Conservation (phyloP, 1,140 invertebrate species). For the Cepaea nemoralis region DNA sequence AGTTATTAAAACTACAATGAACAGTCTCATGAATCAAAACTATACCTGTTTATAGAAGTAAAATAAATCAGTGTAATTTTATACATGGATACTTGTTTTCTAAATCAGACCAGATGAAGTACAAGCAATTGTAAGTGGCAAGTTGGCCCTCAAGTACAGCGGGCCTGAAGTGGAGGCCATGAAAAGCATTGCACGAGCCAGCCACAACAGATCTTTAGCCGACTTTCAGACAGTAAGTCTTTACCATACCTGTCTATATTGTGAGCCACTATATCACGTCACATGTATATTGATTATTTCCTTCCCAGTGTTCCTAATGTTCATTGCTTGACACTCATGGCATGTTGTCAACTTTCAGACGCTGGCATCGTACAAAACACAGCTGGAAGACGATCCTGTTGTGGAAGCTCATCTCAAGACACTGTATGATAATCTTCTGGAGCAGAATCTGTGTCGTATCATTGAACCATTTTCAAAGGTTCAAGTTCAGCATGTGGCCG, state of each 20-base stretch:
- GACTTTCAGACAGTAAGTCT: constrained; percentile 84
- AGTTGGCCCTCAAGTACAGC: constrained; percentile 95
- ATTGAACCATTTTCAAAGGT: constrained; percentile 99
- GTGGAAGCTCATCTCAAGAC: constrained; percentile 95
- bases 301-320: too few species aligned
- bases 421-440: constrained; percentile 97
- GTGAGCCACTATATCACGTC: too few species aligned
- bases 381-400: constrained; percentile 96
- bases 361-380: constrained; percentile 86
- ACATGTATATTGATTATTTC: too few species aligned
- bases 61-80: too few species aligned
- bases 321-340: too few species aligned
- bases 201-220: constrained; percentile 94
- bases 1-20: too few species aligned
- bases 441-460: constrained; percentile 98
- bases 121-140: constrained; percentile 93
- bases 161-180: constrained; percentile 97
- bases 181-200: constrained; percentile 95
- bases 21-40: too few species aligned
- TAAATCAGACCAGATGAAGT: constrained; percentile 89
- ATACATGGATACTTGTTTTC: too few species aligned
- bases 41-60: too few species aligned
- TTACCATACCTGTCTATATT: too few species aligned
- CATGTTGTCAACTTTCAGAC: constrained; percentile 72
- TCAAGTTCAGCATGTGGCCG: constrained; percentile 87